A percentile compares a stretch with the other conserved stretches of the same genome.
Conservation (phyloP, 2,888 invertebrate species). For the Ametastegia equiseti region DNA sequence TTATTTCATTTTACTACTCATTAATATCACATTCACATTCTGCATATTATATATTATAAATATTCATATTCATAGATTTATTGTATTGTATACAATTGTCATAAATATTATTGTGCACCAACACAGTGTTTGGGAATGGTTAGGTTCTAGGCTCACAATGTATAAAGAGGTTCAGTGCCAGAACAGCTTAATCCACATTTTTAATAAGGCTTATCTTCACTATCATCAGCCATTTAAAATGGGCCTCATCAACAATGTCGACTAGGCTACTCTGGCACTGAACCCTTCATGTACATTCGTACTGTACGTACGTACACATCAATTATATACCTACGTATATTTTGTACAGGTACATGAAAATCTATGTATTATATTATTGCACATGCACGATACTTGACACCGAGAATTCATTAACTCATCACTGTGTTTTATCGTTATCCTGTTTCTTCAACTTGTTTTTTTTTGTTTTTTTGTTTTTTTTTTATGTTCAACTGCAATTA, state of each 20-base stretch:
- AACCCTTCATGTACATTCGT: too few relatives aligned
- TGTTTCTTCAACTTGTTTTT: background rate
- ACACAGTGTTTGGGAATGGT: slow-evolving; percentile 37
- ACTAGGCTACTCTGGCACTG: too few relatives aligned
- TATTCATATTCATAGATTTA: background rate
- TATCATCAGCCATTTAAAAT: too few relatives aligned
- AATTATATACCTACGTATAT: too few relatives aligned
- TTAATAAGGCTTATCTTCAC: too few relatives aligned
- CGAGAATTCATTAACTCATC: background rate
- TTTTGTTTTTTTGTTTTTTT: too few relatives aligned
- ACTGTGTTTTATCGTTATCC: background rate
- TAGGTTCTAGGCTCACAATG: slow-evolving; percentile 15
- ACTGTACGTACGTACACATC: too few relatives aligned
- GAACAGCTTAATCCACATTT: too few relatives aligned
- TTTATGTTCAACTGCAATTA: background rate
- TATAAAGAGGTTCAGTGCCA: too few relatives aligned
- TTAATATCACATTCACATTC: background rate
- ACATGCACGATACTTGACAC: background rate
- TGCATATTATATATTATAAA: slow-evolving; percentile 4
- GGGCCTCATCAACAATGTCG: too few relatives aligned
- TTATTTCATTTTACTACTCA: background rate
- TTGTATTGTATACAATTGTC: background rate
- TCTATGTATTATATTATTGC: slow-evolving; percentile 6
- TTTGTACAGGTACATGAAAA: background rate
- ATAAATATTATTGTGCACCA: slow-evolving; percentile 13